Evolutionary conservation across 2,113 vertebrate species (phyloP).

Genomic region (Percopsis transmontana): DNA sequence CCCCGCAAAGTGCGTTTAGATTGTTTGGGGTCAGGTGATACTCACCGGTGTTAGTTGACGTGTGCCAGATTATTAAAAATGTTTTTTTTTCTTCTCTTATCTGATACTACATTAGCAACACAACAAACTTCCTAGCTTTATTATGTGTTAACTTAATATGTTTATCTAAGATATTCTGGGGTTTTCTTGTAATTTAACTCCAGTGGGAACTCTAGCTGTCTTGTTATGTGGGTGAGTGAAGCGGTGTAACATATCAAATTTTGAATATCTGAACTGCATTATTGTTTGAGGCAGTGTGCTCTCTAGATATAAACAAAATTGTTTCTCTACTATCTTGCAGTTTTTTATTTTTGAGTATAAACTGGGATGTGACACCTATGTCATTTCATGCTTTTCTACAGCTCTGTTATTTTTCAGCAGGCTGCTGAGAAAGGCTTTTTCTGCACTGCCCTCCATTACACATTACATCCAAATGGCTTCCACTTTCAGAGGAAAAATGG

Average conservation of each 20-base stretch:
- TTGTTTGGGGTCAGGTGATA: not conserved
- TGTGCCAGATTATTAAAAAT: no score
- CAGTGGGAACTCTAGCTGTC: slow-evolving; percentile 3
- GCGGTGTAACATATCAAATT: no score
- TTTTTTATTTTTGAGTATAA: not conserved
- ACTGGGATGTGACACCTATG: slow-evolving; percentile 11
- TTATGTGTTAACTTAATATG: no score
- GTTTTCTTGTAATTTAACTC: not conserved
- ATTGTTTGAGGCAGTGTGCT: no score
- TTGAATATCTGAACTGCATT: no score
- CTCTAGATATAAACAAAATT: no score
- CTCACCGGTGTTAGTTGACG: not conserved
- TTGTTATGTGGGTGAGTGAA: no score
- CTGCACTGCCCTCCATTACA: slow-evolving; percentile 9
- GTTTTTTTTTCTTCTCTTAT: not conserved
- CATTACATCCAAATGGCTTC: slow-evolving; percentile 16
- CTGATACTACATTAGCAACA: not conserved
- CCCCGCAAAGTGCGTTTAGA: not conserved
- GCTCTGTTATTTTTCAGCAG: slow-evolving; percentile 23
- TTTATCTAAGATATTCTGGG: no score
- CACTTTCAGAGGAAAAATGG: not conserved
- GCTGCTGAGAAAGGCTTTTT: slow-evolving; percentile 24
- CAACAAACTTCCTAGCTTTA: no score
- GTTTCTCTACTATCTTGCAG: not conserved
- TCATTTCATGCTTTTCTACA: slow-evolving; percentile 45